phyloP scores from a whole-genome alignment of 2,113 vertebrate genomes.

The Clarias macrocephalus region DNA sequence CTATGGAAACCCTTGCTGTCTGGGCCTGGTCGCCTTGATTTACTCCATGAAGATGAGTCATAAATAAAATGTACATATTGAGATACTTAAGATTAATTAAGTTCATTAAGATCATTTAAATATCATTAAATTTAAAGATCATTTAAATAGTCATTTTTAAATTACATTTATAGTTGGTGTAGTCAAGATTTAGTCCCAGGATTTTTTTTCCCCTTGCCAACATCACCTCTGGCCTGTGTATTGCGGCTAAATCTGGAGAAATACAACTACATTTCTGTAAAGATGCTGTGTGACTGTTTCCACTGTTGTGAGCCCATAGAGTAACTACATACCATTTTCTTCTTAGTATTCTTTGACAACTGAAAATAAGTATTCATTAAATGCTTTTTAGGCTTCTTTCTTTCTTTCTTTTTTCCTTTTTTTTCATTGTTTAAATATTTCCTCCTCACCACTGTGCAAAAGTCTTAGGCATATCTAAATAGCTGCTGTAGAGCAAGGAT shows the following conservation, averaged over 20 bases:
- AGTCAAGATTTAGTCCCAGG: neutral
- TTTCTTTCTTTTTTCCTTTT: too few species aligned
- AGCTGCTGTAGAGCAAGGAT: too few species aligned
- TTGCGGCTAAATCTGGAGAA: neutral
- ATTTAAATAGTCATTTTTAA: neutral
- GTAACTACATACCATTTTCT: too few species aligned
- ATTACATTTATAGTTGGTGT: neutral
- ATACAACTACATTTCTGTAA: neutral
- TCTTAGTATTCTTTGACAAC: too few species aligned
- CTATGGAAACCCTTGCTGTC: constrained; percentile 52
- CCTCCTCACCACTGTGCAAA: too few species aligned
- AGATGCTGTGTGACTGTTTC: neutral
- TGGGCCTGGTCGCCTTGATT: constrained; percentile 57
- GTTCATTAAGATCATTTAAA: too few species aligned
- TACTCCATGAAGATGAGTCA: constrained; percentile 62
- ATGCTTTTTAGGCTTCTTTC: too few species aligned
- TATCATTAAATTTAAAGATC: neutral
- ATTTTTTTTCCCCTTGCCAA: neutral
- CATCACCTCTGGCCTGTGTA: neutral
- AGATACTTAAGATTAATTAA: too few species aligned
- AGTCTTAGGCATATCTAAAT: too few species aligned
- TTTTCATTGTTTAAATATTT: too few species aligned
- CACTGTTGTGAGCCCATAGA: neutral
- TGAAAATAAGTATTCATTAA: neutral
- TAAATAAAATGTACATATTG: neutral